Conservation (phyloP, 2,888 invertebrate genomes). For the Priocnemis perturbator region DNA sequence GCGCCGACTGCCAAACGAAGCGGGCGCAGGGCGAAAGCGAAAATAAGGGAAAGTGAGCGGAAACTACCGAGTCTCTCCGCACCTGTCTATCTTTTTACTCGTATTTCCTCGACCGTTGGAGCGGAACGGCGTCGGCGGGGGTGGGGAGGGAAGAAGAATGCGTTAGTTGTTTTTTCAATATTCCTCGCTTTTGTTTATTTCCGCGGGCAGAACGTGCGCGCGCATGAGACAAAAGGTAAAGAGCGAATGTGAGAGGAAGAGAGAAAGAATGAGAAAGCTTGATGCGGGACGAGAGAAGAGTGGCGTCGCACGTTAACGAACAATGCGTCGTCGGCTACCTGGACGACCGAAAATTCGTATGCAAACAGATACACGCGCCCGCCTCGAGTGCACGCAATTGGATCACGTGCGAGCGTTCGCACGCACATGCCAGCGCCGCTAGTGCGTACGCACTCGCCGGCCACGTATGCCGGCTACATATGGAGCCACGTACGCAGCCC, state of each 20-base stretch:
- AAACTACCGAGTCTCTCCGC: background rate
- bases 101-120: background rate
- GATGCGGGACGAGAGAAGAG: background rate
- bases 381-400: slow-evolving; percentile 8
- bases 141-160: too few relatives aligned
- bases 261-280: background rate
- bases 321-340: slow-evolving; percentile 38
- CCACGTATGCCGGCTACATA: too few relatives aligned
- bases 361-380: slow-evolving; percentile 38
- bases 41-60: too few relatives aligned
- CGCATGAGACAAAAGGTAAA: background rate
- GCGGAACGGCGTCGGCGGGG: too few relatives aligned
- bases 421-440: background rate
- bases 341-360: slow-evolving; percentile 34
- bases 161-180: too few relatives aligned
- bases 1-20: too few relatives aligned
- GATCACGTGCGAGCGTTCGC: slow-evolving; percentile 12
- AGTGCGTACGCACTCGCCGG: too few relatives aligned
- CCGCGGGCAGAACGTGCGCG: background rate
- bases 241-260: background rate
- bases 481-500: too few relatives aligned
- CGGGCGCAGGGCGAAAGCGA: too few relatives aligned
- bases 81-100: background rate
- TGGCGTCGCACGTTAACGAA: slow-evolving; percentile 44
- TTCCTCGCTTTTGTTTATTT: background rate